Evolutionary conservation across 2,113 vertebrate genomes (phyloP).

Genomic region (Delphinus delphis): DNA sequence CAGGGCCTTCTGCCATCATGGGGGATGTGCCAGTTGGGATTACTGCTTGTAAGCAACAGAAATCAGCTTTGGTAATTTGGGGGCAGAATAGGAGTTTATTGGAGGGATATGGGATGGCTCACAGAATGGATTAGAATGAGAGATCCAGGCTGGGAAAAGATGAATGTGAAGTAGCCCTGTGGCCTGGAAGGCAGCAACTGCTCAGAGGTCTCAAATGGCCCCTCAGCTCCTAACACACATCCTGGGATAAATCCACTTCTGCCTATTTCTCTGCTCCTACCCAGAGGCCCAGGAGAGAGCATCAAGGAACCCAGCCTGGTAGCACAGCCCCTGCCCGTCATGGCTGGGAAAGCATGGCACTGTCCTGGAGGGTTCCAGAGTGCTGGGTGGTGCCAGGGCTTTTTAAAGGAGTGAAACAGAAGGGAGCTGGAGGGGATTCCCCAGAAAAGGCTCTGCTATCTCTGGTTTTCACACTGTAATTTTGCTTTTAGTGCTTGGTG

Average conservation of each 20-base stretch:
- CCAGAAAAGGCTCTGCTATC: not conserved
- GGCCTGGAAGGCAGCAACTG: not conserved
- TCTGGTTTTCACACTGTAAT: conserved; percentile 69
- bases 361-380: conserved; percentile 7
- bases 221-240: not conserved
- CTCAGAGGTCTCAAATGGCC: not conserved
- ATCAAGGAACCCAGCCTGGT: not conserved
- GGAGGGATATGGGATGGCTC: not conserved
- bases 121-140: not conserved
- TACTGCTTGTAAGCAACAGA: not conserved
- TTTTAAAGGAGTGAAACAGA: conserved; percentile 8
- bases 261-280: not conserved
- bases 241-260: not conserved
- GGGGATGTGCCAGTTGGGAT: not conserved
- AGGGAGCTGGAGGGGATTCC: conserved; percentile 55
- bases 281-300: not conserved
- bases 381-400: not conserved
- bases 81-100: not conserved
- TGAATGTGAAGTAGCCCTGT: not conserved
- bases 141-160: not conserved
- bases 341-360: not conserved
- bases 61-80: not conserved
- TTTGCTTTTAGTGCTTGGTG: conserved; percentile 38
- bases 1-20: not conserved
- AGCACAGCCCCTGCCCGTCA: not conserved